These are phyloP conservation scores for Musca domestica DNA, from an alignment of 1,140 invertebrate species.

Conservation along the genomic window DNA sequence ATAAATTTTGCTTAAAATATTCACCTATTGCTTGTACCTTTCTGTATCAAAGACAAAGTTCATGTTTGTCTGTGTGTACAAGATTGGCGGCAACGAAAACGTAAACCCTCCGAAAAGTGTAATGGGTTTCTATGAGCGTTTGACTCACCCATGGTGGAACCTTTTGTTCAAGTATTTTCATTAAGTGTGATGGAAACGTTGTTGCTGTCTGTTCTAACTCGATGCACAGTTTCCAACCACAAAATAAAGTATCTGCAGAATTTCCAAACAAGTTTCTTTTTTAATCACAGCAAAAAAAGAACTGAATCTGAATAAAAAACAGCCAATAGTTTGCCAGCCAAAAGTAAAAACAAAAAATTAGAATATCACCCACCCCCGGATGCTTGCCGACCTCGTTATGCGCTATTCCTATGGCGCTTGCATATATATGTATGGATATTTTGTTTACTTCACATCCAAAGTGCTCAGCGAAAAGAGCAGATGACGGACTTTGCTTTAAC, in stretches of 20 bases:
- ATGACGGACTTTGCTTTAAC: background rate
- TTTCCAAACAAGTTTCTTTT: conserved; percentile 3
- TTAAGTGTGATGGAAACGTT: conserved; percentile 6
- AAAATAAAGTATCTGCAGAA: conserved; percentile 6
- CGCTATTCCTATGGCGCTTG: too few species aligned
- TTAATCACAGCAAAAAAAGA: conserved; percentile 3
- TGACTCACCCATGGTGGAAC: background rate
- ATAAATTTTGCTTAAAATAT: too few species aligned
- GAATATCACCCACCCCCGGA: too few species aligned
- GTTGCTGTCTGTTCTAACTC: background rate
- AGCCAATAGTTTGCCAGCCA: background rate
- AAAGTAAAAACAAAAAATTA: background rate
- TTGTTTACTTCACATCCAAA: background rate
- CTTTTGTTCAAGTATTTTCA: conserved; percentile 3
- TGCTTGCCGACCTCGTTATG: too few species aligned
- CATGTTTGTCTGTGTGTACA: too few species aligned
- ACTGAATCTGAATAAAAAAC: conserved; percentile 1
- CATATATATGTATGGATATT: too few species aligned
- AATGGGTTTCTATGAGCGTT: too few species aligned
- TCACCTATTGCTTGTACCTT: too few species aligned
- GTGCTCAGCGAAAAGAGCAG: background rate
- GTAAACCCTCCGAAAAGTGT: too few species aligned
- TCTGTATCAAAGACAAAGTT: too few species aligned
- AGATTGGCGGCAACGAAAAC: too few species aligned
- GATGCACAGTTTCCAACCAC: background rate